Conservation (phyloP, 2,888 invertebrate species). For the Carpatolechia fugitivella region DNA sequence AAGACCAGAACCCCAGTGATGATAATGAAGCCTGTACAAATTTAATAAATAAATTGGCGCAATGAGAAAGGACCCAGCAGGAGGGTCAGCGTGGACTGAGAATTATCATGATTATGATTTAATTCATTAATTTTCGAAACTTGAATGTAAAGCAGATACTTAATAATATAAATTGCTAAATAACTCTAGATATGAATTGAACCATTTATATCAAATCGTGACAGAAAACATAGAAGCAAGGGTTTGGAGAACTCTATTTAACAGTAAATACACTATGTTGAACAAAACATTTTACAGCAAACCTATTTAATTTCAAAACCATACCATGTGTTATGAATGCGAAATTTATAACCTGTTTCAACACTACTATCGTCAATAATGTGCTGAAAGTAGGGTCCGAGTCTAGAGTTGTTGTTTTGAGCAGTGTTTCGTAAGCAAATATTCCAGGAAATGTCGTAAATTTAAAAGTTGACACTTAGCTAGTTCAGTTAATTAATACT, state of each 20-base stretch:
- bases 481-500: background rate
- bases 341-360: background rate
- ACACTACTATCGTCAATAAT: background rate
- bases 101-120: too few relatives aligned
- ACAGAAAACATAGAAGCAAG: too few relatives aligned
- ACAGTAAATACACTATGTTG: too few relatives aligned
- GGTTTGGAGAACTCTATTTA: too few relatives aligned
- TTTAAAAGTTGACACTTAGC: background rate
- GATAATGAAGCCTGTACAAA: conserved; percentile 78
- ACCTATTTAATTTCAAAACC: background rate
- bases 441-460: background rate
- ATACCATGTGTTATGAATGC: background rate
- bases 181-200: too few relatives aligned
- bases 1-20: conserved; percentile 81
- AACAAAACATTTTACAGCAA: background rate
- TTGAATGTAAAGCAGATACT: too few relatives aligned
- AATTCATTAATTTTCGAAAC: too few relatives aligned
- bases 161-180: too few relatives aligned
- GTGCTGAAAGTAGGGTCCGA: background rate
- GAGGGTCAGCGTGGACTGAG: too few relatives aligned
- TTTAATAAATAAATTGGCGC: background rate
- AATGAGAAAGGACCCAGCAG: background rate
- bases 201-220: too few relatives aligned
- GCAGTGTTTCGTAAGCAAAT: conserved; percentile 7
- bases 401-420: background rate